phyloP scores from a whole-genome alignment of 1,140 invertebrate genomes.

The Tenebrio molitor region DNA sequence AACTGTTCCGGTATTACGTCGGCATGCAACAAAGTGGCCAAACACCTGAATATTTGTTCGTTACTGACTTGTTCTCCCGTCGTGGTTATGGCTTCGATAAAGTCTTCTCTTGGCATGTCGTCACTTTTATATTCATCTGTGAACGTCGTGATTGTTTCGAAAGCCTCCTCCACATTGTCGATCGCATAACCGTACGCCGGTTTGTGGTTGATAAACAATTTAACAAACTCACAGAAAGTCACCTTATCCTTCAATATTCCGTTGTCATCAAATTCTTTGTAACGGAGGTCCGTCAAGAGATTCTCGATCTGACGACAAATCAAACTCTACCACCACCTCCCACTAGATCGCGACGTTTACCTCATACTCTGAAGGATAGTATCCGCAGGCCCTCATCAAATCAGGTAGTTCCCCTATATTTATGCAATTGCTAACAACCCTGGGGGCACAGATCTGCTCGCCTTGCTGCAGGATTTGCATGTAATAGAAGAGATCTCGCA shows the following conservation, averaged over 20 bases:
- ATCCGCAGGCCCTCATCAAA: constrained; percentile 81
- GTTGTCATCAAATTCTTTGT: constrained; percentile 71
- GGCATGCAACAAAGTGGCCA: constrained; percentile 14
- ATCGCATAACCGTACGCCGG: constrained; percentile 70
- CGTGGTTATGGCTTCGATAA: constrained; percentile 53
- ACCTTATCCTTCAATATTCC: constrained; percentile 71
- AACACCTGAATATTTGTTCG: constrained; percentile 21
- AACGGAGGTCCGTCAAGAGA: constrained; percentile 76
- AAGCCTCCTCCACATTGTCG: constrained; percentile 59
- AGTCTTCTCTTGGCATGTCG: constrained; percentile 53
- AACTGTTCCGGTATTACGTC: constrained; percentile 12
- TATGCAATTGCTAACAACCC: constrained; percentile 72
- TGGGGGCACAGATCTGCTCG: constrained; percentile 72
- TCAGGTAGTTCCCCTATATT: constrained; percentile 76
- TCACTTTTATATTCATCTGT: constrained; percentile 44
- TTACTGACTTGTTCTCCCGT: constrained; percentile 47
- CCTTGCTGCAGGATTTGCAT: constrained; percentile 80
- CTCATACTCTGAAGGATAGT: constrained; percentile 80
- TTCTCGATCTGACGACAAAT: constrained; percentile 73
- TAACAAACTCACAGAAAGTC: constrained; percentile 79
- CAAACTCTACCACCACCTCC: too few relatives aligned
- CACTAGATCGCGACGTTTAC: too few relatives aligned
- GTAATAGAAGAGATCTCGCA: constrained; percentile 81
- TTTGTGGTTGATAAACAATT: constrained; percentile 80
- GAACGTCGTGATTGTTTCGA: constrained; percentile 46